Evolutionary conservation across 1,140 invertebrate genomes (phyloP).

Genomic region (Panulirus ornatus): DNA sequence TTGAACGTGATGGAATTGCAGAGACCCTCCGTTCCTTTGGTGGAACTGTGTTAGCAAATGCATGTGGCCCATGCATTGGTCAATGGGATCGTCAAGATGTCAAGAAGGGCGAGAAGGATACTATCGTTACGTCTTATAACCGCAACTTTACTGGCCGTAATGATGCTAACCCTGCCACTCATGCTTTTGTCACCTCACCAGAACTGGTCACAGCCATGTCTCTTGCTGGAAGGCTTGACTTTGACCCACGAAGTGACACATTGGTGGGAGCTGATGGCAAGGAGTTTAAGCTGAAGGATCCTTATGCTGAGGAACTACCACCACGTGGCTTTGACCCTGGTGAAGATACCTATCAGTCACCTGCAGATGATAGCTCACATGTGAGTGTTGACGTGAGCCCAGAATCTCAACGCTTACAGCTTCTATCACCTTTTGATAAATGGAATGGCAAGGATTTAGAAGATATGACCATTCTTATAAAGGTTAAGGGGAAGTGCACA

Average conservation of each 20-base stretch:
- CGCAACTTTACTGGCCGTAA: constrained; percentile 98
- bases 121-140: constrained; percentile 99
- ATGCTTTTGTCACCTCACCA: constrained; percentile 98
- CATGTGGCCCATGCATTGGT: constrained; percentile 99
- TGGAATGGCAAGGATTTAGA: constrained; percentile 98
- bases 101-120: constrained; percentile 99
- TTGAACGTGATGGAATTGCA: constrained; percentile 97
- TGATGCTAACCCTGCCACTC: constrained; percentile 99
- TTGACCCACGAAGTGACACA: constrained; percentile 94
- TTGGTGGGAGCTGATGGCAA: constrained; percentile 84
- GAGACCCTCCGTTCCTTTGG: constrained; percentile 86
- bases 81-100: constrained; percentile 99
- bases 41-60: constrained; percentile 95
- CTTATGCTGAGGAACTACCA: constrained; percentile 96
- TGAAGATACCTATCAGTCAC: constrained; percentile 92
- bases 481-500: constrained; percentile 97
- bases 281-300: constrained; percentile 94
- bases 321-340: constrained; percentile 96
- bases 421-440: constrained; percentile 94
- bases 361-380: constrained; percentile 80
- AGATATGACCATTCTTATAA: constrained; percentile 95
- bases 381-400: constrained; percentile 91
- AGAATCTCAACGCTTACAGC: constrained; percentile 94
- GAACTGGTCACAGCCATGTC: constrained; percentile 98
- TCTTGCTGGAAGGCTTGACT: constrained; percentile 94